These are phyloP conservation scores for Myotis lucifugus DNA, from an alignment of 2,113 vertebrate species.

Conservation along the genomic window DNA sequence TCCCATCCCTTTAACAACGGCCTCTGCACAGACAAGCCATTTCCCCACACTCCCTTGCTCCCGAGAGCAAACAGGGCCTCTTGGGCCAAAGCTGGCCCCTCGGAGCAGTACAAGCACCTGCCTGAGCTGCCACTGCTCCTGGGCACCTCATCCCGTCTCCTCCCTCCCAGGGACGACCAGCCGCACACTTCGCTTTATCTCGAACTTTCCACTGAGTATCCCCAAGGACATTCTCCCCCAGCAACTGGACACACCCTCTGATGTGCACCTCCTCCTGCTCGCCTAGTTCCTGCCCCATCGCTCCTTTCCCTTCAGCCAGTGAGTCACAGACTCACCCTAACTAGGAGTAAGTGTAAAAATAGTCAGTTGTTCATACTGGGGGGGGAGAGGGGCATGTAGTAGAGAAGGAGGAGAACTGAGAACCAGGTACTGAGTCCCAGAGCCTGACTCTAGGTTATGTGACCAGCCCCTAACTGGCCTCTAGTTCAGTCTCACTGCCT, in stretches of 20 bases:
- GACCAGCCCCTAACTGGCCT: neutral
- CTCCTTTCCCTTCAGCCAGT: neutral
- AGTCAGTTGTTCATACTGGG: rapidly evolving
- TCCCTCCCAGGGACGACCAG: neutral
- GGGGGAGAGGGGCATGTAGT: rapidly evolving
- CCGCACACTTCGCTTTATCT: neutral
- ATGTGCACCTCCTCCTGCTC: neutral
- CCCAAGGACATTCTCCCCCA: neutral
- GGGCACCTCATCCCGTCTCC: neutral
- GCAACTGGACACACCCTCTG: neutral
- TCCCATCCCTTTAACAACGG: neutral
- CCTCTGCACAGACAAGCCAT: neutral
- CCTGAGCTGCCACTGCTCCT: rapidly evolving
- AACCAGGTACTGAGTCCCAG: neutral
- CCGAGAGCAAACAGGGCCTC: neutral
- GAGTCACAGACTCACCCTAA: neutral
- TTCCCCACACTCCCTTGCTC: neutral
- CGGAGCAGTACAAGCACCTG: neutral
- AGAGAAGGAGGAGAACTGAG: neutral
- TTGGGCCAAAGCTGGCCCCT: neutral
- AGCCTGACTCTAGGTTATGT: neutral
- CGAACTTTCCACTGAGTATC: neutral
- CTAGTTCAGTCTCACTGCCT: neutral
- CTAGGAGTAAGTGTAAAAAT: neutral
- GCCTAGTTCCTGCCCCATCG: neutral